These are phyloP conservation scores for Frankliniella fusca DNA, from an alignment of 2,888 invertebrate genomes.

Conservation along the genomic window DNA sequence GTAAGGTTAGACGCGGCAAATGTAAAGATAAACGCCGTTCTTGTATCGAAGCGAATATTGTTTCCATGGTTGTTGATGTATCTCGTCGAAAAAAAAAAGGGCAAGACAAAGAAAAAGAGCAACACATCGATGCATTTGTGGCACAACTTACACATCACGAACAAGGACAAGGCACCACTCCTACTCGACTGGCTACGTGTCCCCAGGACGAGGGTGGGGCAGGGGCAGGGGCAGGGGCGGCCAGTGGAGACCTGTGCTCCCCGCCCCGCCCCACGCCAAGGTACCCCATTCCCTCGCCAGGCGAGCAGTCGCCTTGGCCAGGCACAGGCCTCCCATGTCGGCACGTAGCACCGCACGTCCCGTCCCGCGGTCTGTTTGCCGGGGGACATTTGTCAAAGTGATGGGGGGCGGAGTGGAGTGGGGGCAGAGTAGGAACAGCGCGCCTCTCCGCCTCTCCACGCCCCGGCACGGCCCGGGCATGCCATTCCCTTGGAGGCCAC, in stretches of 20 bases:
- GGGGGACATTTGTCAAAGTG: conserved; percentile 22
- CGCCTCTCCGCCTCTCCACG: background rate
- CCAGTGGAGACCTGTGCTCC: background rate
- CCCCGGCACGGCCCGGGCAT: background rate
- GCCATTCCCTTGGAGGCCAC: background rate
- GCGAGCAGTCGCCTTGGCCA: background rate
- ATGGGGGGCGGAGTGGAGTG: background rate
- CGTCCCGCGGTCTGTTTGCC: background rate
- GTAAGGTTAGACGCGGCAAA: too few relatives aligned
- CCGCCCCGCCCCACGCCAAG: background rate
- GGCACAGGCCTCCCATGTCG: conserved; percentile 2
- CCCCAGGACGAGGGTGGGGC: too few relatives aligned
- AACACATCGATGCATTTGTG: too few relatives aligned
- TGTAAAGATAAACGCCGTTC: too few relatives aligned
- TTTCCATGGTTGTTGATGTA: too few relatives aligned
- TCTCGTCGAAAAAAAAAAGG: too few relatives aligned
- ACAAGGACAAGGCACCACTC: too few relatives aligned
- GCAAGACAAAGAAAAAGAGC: too few relatives aligned
- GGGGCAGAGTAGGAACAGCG: background rate
- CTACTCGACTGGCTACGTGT: too few relatives aligned
- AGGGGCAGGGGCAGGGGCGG: too few relatives aligned
- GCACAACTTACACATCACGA: too few relatives aligned
- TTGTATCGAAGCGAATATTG: too few relatives aligned
- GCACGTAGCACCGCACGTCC: background rate
- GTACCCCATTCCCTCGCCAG: background rate